Evolutionary conservation across 2,888 invertebrate genomes (phyloP), one percentile per base, ranked within the genome.

Genomic region (Phengaris arion): DNA sequence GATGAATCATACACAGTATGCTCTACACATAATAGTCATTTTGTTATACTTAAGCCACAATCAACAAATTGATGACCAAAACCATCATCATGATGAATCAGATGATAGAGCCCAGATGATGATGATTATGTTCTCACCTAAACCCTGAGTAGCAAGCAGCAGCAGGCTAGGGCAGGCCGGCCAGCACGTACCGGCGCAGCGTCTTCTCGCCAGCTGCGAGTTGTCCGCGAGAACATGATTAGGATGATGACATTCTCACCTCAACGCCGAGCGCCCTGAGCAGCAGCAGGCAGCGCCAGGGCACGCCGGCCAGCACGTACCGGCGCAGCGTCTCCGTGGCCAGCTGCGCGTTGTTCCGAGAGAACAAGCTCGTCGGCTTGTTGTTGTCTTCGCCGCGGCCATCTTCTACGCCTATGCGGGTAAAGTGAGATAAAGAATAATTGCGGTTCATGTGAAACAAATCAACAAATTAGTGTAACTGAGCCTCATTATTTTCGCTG

Each of bases 121-220:
- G 15, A 64, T 46, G 45, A 35, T 3, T 2, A 35, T 35, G 35
- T 4, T 35, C 35, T 35, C 76, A 94, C 94, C 90, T 94, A 92
- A 9, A 95, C 94, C 0, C 95, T 95, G 10, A 95, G 84, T 6
- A 22, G 94, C 88, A 35, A 96, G 92, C 75, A 94, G 90, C 74
- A 94, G 93, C 22, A 96, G 89, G 77, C 96, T 96, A 96, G 9
- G 95, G 95, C 68, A 94, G 91, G 51, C 95, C 95, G 0, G 92
- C 91, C 54, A 95, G 88, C 78, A 95, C 83, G 84, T 95, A 95
- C 79, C 91, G 93, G 77, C 93, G 90, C 76, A 95, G 86, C 57
- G 93, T 87, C 77, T 88, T 89, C 22, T 83, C 77, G 83, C 88
- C 22, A 89, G 83, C 82, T 86, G 89, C 55, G 85, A 83, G 80